Conservation (phyloP, 2,113 vertebrate genomes). For the Phyllopteryx taeniolatus region DNA sequence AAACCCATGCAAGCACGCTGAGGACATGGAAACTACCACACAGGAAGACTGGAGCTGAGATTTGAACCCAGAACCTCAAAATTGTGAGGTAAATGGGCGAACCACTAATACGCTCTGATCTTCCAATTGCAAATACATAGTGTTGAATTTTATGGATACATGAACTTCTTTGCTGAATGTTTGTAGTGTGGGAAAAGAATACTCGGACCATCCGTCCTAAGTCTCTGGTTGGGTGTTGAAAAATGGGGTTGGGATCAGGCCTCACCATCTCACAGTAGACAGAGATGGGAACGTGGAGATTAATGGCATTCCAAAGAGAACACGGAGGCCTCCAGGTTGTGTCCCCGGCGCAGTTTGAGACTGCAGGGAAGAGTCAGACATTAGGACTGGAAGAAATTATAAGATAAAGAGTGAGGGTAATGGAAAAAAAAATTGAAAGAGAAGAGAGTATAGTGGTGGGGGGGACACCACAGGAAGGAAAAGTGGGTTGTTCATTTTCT, state of each 20-base stretch:
- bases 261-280: constrained; percentile 74
- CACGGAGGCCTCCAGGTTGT: constrained; percentile 58
- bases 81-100: not conserved
- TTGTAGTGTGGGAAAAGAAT: not conserved
- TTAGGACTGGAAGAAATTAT: constrained; percentile 71
- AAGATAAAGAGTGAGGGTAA: constrained; percentile 47
- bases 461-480: constrained; percentile 65
- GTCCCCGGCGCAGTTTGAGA: constrained; percentile 61
- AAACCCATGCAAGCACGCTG: not conserved
- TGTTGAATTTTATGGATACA: not conserved
- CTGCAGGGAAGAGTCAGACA: constrained; percentile 53
- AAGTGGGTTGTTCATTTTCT: constrained; percentile 69
- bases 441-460: constrained; percentile 36
- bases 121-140: no score
- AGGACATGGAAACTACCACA: no score
- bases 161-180: not conserved
- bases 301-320: constrained; percentile 57
- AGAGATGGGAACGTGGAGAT: constrained; percentile 57
- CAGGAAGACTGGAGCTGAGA: not conserved
- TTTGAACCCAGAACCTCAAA: not conserved
- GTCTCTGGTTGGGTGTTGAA: not conserved
- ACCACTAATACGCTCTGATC: not conserved
- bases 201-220: not conserved
- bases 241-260: constrained; percentile 17
- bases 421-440: constrained; percentile 14